Evolutionary conservation across 2,888 invertebrate species (phyloP).

Genomic region (Tenthredo notha): DNA sequence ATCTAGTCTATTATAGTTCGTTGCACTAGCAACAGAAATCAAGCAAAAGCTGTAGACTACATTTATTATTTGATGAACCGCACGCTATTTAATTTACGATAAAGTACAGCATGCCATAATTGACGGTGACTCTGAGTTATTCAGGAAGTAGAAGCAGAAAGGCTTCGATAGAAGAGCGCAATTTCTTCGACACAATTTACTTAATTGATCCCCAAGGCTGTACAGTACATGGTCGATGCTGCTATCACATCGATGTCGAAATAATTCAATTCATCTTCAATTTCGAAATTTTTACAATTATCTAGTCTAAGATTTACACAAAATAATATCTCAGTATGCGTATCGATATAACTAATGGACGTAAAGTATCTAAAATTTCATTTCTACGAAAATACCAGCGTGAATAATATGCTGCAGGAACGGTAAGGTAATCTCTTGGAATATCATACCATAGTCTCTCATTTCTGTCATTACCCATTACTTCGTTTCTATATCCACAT

Average conservation of each 20-base stretch:
- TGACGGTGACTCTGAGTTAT: conserved; percentile 20
- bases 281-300: not conserved
- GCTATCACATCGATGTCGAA: not conserved
- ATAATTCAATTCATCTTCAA: not conserved
- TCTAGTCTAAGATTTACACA: not conserved
- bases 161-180: conserved; percentile 33
- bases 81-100: conserved; percentile 46
- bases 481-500: not conserved
- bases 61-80: conserved; percentile 48
- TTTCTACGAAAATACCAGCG: not conserved
- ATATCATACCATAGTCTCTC: not conserved
- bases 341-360: not conserved
- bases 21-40: conserved; percentile 15
- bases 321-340: not conserved
- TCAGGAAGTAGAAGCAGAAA: conserved; percentile 44
- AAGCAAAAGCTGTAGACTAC: not conserved
- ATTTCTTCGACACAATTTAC: conserved; percentile 29
- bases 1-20: not conserved
- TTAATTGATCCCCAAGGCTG: conserved; percentile 25
- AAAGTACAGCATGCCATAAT: conserved; percentile 29
- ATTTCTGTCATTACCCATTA: conserved; percentile 7
- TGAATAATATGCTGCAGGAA: not conserved
- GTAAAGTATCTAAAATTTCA: not conserved
- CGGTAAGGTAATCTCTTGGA: not conserved
- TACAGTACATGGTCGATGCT: not conserved